phyloP scores from a whole-genome alignment of 2,888 invertebrate genomes.

The Elmis aenea region DNA sequence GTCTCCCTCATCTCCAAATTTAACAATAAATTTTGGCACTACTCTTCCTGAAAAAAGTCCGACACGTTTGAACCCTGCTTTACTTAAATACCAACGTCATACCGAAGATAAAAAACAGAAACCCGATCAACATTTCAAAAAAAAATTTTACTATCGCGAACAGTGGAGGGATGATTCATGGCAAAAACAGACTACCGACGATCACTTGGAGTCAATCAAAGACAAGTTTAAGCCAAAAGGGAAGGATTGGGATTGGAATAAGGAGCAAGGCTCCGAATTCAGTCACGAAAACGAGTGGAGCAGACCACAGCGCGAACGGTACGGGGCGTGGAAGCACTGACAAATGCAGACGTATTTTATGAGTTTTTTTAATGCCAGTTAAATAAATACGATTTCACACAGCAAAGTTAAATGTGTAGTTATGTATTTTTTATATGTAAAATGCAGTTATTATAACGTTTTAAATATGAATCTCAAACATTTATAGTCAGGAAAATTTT shows the following conservation, averaged over 20 bases:
- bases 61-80: conserved; percentile 48
- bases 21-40: conserved; percentile 39
- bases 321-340: conserved; percentile 42
- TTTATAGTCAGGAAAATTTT: conserved; percentile 15
- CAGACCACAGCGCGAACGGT: conserved; percentile 26
- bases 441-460: too few species aligned
- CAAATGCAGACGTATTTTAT: conserved; percentile 22
- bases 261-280: conserved; percentile 34
- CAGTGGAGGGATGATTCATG: conserved; percentile 54
- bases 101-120: conserved; percentile 42
- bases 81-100: conserved; percentile 58
- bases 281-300: conserved; percentile 20
- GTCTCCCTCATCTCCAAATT: conserved; percentile 51
- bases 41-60: conserved; percentile 38
- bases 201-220: conserved; percentile 40
- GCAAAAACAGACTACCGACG: conserved; percentile 44
- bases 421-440: conserved; percentile 2
- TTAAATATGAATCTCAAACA: conserved; percentile 16
- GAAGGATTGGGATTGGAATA: conserved; percentile 67
- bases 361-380: conserved; percentile 16
- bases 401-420: conserved; percentile 28
- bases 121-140: conserved; percentile 71
- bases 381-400: conserved; percentile 31
- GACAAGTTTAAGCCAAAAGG: conserved; percentile 68
- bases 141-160: conserved; percentile 70